These are phyloP conservation scores for Mormyrus lacerda DNA, from an alignment of 2,113 vertebrate species.

Conservation along the genomic window DNA sequence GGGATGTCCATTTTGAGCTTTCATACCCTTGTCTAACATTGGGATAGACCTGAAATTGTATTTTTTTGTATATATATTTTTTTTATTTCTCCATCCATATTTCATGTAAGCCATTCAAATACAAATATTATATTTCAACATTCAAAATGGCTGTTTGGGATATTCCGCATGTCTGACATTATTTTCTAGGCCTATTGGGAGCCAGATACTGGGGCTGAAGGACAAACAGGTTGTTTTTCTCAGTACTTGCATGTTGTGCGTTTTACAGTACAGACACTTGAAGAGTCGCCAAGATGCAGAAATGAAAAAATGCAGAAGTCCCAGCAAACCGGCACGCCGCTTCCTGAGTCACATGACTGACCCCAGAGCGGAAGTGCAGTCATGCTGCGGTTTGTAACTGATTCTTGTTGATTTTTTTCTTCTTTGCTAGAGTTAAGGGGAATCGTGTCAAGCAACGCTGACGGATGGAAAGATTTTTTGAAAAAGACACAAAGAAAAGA, in stretches of 20 bases:
- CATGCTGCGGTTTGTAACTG: constrained; percentile 51
- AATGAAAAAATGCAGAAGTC: neutral
- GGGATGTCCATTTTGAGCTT: neutral
- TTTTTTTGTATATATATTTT: neutral
- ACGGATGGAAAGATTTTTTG: constrained; percentile 15
- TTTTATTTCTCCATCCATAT: neutral
- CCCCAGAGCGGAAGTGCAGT: constrained; percentile 48
- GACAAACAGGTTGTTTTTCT: neutral
- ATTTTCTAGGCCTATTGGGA: neutral
- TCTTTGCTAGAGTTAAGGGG: constrained; percentile 37
- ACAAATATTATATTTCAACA: neutral
- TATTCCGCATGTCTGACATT: neutral
- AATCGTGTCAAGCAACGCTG: constrained; percentile 23
- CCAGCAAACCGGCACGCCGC: constrained; percentile 18
- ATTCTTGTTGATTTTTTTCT: constrained; percentile 13
- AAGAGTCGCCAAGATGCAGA: neutral
- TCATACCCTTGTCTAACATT: neutral
- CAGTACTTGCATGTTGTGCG: neutral
- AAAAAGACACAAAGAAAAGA: neutral
- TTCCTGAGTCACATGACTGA: constrained; percentile 41
- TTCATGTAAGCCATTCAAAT: neutral
- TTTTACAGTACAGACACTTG: neutral
- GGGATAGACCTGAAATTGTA: neutral
- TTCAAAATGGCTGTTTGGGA: neutral
- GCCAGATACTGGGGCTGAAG: neutral